Base-by-base conservation (phyloP, 2,113 vertebrate genomes). In the Hippopotamus amphibius region DNA sequence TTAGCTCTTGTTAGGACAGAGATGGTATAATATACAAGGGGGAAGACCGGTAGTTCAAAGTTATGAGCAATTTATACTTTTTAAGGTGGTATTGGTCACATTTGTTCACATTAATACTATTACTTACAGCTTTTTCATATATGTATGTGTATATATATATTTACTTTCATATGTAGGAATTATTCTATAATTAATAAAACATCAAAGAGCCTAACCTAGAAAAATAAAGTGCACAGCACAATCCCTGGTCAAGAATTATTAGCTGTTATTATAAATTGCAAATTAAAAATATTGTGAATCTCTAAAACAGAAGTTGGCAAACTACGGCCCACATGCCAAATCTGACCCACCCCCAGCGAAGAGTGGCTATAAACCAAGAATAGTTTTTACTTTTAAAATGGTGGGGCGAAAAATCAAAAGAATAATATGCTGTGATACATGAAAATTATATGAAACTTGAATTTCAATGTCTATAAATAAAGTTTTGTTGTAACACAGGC, bases 111-210 rank as follows among this genome's bases (percentile, higher is more conserved):
- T 91, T 88, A 88, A 69, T 91, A 63, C 63, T 80, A 46, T 17
- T 50, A 89, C 22, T 69, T 85, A 57, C 5, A 80, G 22, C 3
- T 55, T 79, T 33, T 55, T 55, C 17, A 8, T 10, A 6, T 61
- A n/a, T 66, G 30, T 55, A n/a, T 61, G 61, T n/a, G 2, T 66
- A 79, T 66, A 69, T 65, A 7, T 57, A 90, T 3, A 30, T 63
- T 41, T 43, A 37, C 15, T 66, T 68, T 82, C 26, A 46, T 26
- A 24, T 37, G 4, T 15, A 90, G 19, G 19, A 88, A 48, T 66
- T 89, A 65, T 83, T 97, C 95, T 72, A 72, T 72, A 74, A 89
- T 88, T 77, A 28, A 69, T 59, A 61, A 57, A 69, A 66, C 53
- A 6, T 3, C 55, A 77, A 50, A 28, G 7, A 79, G 28, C 19